These are phyloP conservation scores for Lanistes nyassanus DNA, from an alignment of 1,140 invertebrate genomes.

Conservation along the genomic window DNA sequence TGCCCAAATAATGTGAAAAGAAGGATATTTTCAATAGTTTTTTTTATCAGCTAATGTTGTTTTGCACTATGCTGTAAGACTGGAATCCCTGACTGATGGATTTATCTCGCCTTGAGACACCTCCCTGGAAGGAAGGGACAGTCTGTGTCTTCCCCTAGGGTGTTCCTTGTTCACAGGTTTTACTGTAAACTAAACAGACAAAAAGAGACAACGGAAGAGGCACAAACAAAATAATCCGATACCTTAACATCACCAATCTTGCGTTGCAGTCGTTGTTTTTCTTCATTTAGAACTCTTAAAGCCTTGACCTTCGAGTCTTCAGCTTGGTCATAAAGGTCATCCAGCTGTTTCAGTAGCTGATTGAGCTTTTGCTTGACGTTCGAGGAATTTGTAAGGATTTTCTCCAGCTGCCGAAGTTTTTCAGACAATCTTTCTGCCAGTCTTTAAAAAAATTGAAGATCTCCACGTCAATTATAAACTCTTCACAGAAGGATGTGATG, in stretches of 20 bases:
- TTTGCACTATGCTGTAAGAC: too few relatives aligned
- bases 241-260: conserved; percentile 16
- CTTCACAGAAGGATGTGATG: too few relatives aligned
- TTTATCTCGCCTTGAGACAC: too few relatives aligned
- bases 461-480: too few relatives aligned
- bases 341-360: conserved; percentile 25
- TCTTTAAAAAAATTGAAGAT: conserved; percentile 12
- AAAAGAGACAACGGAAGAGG: background rate
- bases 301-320: conserved; percentile 26
- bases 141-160: too few relatives aligned
- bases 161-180: too few relatives aligned
- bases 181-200: too few relatives aligned
- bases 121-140: too few relatives aligned
- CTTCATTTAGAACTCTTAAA: conserved; percentile 26
- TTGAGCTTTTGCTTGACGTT: conserved; percentile 25
- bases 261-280: conserved; percentile 6
- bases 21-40: too few relatives aligned
- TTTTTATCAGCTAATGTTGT: too few relatives aligned
- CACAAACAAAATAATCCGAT: background rate
- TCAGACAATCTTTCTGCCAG: conserved; percentile 41
- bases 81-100: too few relatives aligned
- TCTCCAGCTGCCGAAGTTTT: conserved; percentile 19
- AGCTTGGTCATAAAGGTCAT: conserved; percentile 35
- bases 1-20: too few relatives aligned
- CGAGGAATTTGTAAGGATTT: conserved; percentile 34